Evolutionary conservation across 2,113 vertebrate species (phyloP), one percentile per base, ranked within the genome.

Genomic region (Mystacornis crossleyi): DNA sequence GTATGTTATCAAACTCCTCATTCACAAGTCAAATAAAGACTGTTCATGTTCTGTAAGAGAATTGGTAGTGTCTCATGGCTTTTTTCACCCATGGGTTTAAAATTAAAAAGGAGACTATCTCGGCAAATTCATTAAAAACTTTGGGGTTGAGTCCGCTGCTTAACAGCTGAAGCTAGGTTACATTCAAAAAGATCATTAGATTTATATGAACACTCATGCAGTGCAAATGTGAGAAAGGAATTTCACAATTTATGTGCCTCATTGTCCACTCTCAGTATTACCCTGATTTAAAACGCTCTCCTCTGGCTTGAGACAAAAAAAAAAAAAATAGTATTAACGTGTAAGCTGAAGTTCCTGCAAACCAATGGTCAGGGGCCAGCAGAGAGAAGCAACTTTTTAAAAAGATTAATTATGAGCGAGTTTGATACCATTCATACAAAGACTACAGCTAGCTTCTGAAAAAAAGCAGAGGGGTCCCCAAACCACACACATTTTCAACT

Each of bases 61-160:
- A 53, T 0, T n/a, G 25, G 43, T 53, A 69, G 62, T 8, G 8
- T 71, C 36, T 79, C 23, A 9, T 0, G 1, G 17, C 10, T 50
- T 71, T 43, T 84, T 84, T 67, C 38, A 79, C 29, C 8, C 28
- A n/a, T 6, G 14, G 17, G 29, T 61, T 87, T 93, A 75, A 75
- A 87, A 91, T 12, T 4, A 31, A 64, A 81, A 69, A 33, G 18
- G 9, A 62, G 4, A 31, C 47, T 45, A 29, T 20, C 20, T 66
- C 36, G 54, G 21, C 66, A 54, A 61, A 81, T 62, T 65, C 48
- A 38, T 66, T 85, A 42, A 75, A 75, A 74, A 47, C 81, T 87
- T 81, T 42, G 47, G 16, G 20, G 47, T 50, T 89, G 55, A 94
- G 51, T 28, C 61, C 11, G 24, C 33, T 47, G 42, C 42, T 74